Evolutionary conservation across 2,888 invertebrate genomes (phyloP), one percentile per base, ranked within the genome.

Genomic region (Gari tellinella): DNA sequence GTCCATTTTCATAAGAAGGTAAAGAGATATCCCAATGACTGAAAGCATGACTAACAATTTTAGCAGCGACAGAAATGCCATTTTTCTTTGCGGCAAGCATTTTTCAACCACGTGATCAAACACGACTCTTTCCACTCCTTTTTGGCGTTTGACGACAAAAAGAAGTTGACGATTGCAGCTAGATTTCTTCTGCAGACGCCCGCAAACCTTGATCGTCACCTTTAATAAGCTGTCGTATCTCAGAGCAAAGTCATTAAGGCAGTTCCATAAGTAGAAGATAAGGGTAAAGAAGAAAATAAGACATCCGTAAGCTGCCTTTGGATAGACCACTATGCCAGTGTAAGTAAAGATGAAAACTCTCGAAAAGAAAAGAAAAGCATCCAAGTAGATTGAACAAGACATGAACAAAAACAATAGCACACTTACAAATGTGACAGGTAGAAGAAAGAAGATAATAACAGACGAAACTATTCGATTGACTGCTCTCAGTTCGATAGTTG

Each of bases 321-420:
- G 79, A 31, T 77, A 75, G 12, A 79, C 65, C n/a, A 82, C 68
- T 0, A 82, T 58, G 1, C 82, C 82, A 4, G 80, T 80, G 64
- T 72, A 82, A 7, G 79, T 82, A 17, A 79, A 82, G 1, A 82
- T 72, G 10, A 61, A 60, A 12, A 82, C 53, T 17, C 77, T 64
- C 4, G 64, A 55, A 5, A 80, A 26, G 52, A 82, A 80, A 15
- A 82, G 40, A 21, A 60, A 69, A 5, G 79, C 79, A 23, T 79
- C 82, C 23, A 82, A 45, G 53, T 80, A 82, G n/a, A 82, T 74
- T 3, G 72, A 79, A 17, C 69, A 63, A 48, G 77, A 79, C 79
- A 82, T 77, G 38, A 77, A 82, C 3, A 79, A 41, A 25, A 69
- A 65, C 26, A 60, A 48, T 31, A 26, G 4, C 2, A 60, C 37